A percentile compares a stretch with the other conserved stretches of the same genome.
These are phyloP conservation scores for Candoia aspera DNA, from an alignment of 2,113 vertebrate genomes.

Conservation along the genomic window DNA sequence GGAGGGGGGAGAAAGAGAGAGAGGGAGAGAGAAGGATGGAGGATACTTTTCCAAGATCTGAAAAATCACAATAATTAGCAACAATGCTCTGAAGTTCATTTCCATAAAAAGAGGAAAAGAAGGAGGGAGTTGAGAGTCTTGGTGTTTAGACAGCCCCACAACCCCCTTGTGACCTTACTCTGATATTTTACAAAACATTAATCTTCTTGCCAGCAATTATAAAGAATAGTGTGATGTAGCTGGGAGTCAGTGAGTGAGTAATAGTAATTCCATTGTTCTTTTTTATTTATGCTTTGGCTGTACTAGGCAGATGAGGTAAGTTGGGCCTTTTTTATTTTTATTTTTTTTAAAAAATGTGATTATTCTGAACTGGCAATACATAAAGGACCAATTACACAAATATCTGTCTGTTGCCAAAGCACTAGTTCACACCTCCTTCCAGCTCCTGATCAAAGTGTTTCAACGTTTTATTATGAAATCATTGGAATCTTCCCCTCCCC, in stretches of 20 bases:
- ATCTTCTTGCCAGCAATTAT: slow-evolving; percentile 99
- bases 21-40: slow-evolving; percentile 29
- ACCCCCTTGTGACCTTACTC: slow-evolving; percentile 92
- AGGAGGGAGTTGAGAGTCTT: slow-evolving; percentile 75
- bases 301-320: slow-evolving; percentile 98
- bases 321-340: slow-evolving; percentile 81
- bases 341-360: slow-evolving; percentile 80
- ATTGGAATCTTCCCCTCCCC: slow-evolving; percentile 56
- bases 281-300: slow-evolving; percentile 98
- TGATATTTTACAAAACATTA: slow-evolving; percentile 99
- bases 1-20: slow-evolving; percentile 7
- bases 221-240: slow-evolving; percentile 96
- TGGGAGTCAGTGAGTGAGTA: slow-evolving; percentile 82
- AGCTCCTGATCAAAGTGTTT: slow-evolving; percentile 77
- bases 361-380: slow-evolving; percentile 98
- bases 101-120: slow-evolving; percentile 63
- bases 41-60: slow-evolving; percentile 70
- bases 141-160: slow-evolving; percentile 91
- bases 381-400: slow-evolving; percentile 96
- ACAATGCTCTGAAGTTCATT: slow-evolving; percentile 74
- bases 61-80: slow-evolving; percentile 80
- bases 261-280: slow-evolving; percentile 98
- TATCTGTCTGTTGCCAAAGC: slow-evolving; percentile 93
- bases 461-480: slow-evolving; percentile 81
- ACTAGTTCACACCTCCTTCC: slow-evolving; percentile 85